These are phyloP conservation scores for Brotula barbata DNA, from an alignment of 2,797 vertebrate species.

Conservation along the genomic window DNA sequence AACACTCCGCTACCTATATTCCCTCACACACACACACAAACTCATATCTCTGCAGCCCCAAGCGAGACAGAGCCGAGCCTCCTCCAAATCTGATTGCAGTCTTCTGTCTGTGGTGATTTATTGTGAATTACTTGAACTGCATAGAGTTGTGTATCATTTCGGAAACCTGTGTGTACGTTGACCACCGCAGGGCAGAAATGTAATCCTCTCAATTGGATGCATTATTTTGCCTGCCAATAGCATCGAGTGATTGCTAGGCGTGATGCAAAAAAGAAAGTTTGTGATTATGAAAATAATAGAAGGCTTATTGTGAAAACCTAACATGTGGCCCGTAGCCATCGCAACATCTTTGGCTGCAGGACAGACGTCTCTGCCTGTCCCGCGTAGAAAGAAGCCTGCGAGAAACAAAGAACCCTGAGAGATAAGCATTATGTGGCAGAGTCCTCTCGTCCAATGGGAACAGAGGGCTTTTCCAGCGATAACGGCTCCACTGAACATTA, in stretches of 20 bases:
- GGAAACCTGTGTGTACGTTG: constrained; percentile 49
- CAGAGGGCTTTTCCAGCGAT: constrained; percentile 44
- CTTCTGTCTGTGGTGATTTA: constrained; percentile 51
- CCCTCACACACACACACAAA: neutral
- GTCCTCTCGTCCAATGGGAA: constrained; percentile 22
- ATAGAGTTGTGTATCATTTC: constrained; percentile 60
- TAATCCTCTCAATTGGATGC: constrained; percentile 30
- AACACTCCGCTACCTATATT: neutral
- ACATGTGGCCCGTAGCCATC: constrained; percentile 12
- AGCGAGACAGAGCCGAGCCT: constrained; percentile 19
- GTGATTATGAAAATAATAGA: constrained; percentile 34
- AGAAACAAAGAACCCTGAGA: constrained; percentile 28
- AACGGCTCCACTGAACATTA: constrained; percentile 46
- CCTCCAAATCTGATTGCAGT: constrained; percentile 13
- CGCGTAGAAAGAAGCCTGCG: constrained; percentile 8
- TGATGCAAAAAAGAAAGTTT: constrained; percentile 15
- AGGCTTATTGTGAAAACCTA: constrained; percentile 31
- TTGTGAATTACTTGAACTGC: constrained; percentile 40
- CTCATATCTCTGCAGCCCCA: constrained; percentile 5
- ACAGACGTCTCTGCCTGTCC: no score
- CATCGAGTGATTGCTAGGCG: constrained; percentile 49
- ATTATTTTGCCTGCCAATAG: constrained; percentile 51
- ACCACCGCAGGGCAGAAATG: constrained; percentile 45
- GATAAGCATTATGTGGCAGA: constrained; percentile 39
- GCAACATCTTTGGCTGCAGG: constrained; percentile 29